Evolutionary conservation across 2,797 vertebrate genomes (phyloP).

Genomic region (Thaleichthys pacificus): DNA sequence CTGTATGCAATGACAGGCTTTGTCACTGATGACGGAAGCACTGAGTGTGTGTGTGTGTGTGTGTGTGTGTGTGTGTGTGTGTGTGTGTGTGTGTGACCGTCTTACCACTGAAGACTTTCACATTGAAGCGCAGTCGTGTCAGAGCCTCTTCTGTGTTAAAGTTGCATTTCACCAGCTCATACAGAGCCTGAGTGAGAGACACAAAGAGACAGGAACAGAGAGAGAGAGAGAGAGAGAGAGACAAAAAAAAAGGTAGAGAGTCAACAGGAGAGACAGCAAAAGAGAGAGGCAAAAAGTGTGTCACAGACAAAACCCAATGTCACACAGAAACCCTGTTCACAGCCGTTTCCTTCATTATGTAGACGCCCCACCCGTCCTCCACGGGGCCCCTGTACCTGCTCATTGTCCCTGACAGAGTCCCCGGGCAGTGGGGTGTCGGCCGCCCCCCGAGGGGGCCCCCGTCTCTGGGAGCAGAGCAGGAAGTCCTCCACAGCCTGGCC

Average conservation of each 20-base stretch:
- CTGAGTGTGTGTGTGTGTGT: neutral
- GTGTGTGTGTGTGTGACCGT: too few relatives aligned
- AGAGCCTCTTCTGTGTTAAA: slow-evolving; percentile 92
- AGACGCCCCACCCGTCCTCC: neutral
- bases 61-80: too few relatives aligned
- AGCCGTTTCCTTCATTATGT: neutral
- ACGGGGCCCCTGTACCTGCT: slow-evolving; percentile 76
- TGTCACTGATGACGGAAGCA: too few relatives aligned
- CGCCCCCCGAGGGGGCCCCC: slow-evolving; percentile 68
- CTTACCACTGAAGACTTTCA: slow-evolving; percentile 93
- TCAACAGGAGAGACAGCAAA: neutral
- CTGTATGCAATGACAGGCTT: too few relatives aligned
- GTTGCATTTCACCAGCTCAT: slow-evolving; percentile 93
- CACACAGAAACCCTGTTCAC: neutral
- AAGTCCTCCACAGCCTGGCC: slow-evolving; percentile 86
- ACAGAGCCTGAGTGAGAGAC: slow-evolving; percentile 79
- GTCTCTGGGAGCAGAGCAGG: slow-evolving; percentile 79
- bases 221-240: neutral
- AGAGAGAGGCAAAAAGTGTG: neutral
- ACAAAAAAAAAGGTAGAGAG: slow-evolving; percentile 9
- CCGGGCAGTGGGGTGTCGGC: slow-evolving; percentile 58
- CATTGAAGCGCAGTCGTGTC: slow-evolving; percentile 88
- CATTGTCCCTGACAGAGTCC: slow-evolving; percentile 83
- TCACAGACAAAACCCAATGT: neutral
- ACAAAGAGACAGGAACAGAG: slow-evolving; percentile 3